Evolutionary conservation across 2,888 invertebrate genomes (phyloP), one percentile per base, ranked within the genome.

Genomic region (Hyalella azteca): DNA sequence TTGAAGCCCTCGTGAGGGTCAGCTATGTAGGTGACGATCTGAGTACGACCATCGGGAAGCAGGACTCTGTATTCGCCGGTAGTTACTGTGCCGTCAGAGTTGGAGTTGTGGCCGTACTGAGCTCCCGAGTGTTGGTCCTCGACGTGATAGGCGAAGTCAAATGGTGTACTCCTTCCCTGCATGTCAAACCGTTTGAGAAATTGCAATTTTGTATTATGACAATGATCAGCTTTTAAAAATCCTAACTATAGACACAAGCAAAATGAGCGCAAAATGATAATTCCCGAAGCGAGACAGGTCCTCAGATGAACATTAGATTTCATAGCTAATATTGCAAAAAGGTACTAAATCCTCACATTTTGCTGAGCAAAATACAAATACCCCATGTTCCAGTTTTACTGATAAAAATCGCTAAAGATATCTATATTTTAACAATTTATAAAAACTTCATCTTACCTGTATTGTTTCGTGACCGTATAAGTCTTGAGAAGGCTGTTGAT

Each of bases 21-120:
- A 22, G 78, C 78, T 3, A 45, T 60, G 41, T 78, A 78, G 4
- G 78, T 78, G 40, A 78, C 78, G 41, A 78, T 78, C 66, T 78
- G 78, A 1, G 78, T 78, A n/a, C 78, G 50, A 1, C 78, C 78
- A 22, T 78, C 78, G 11, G 78, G 78, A 29, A 78, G 78, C 9
- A 78, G 50, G 9, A 78, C 78, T 15, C 78, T 29, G 50, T 78
- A 78, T 26, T 78, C 78, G 9, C 78, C 78, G 13, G 50, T 50
- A 22, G 78, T 78, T 1, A 78, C 78, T 78, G 50, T 78, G 54
- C 78, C 78, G 49, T 78, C 78, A 2, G 78, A 78, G 59, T 78
- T 78, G 13, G 78, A 78, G 45, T 36, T 66, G 78, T 78, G 78
- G 41, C 78, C 60, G 60, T 41, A 78, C 36, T 78, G 54, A 19